A percentile compares a stretch with the other conserved stretches of the same genome.
These are phyloP conservation scores for Strigamia maritima DNA, from an alignment of 2,888 invertebrate species.

Conservation along the genomic window DNA sequence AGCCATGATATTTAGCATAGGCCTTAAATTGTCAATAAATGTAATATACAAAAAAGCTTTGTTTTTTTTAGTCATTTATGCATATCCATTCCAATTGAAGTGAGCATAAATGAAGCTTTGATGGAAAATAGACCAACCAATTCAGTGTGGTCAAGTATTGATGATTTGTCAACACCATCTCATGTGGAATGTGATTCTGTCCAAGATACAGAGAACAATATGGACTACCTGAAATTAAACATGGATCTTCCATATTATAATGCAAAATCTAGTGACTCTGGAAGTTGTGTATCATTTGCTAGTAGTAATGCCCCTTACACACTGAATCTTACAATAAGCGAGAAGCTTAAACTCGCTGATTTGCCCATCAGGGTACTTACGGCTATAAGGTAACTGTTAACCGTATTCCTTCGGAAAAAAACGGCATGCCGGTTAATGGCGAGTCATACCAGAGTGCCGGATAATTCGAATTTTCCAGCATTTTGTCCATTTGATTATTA, in stretches of 20 bases:
- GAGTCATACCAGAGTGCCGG: no score
- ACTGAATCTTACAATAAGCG: constrained; percentile 52
- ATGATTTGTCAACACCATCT: constrained; percentile 39
- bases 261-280: constrained; percentile 45
- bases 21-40: no score
- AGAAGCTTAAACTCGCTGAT: constrained; percentile 57
- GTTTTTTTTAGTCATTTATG: not conserved
- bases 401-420: no score
- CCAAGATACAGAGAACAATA: constrained; percentile 38
- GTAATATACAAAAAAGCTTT: no score
- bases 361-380: constrained; percentile 54
- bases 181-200: constrained; percentile 41
- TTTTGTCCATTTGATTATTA: no score
- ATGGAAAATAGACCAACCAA: not conserved
- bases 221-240: constrained; percentile 39
- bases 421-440: no score
- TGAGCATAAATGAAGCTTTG: not conserved
- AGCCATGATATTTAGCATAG: no score
- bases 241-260: not conserved
- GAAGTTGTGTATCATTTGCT: constrained; percentile 45
- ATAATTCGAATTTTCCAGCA: no score
- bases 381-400: not conserved
- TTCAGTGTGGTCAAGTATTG: constrained; percentile 37
- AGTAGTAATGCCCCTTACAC: constrained; percentile 48
- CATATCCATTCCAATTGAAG: not conserved